phyloP scores from a whole-genome alignment of 1,140 invertebrate genomes.

The Saccostrea echinata region DNA sequence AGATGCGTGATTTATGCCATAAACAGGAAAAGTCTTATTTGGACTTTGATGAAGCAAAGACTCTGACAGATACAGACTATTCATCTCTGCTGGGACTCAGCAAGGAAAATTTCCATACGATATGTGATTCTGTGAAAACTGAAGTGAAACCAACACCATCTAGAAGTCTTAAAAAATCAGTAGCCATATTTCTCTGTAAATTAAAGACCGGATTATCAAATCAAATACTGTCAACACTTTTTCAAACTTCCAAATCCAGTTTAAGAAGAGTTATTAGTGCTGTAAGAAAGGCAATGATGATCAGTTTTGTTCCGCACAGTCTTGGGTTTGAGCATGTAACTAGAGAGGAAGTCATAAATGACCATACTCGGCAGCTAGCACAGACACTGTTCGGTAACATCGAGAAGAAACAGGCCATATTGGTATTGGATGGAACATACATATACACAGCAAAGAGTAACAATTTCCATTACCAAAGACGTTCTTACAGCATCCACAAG shows the following conservation, averaged over 20 bases:
- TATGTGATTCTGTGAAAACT: background rate
- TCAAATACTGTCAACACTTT: conserved; percentile 41
- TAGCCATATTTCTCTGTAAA: conserved; percentile 38
- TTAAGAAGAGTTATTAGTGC: conserved; percentile 31
- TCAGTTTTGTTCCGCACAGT: conserved; percentile 35
- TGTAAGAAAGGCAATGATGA: background rate
- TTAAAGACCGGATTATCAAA: conserved; percentile 42
- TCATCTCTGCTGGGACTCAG: conserved; percentile 39
- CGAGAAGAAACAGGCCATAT: conserved; percentile 14
- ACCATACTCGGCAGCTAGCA: conserved; percentile 40
- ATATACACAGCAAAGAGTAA: conserved; percentile 24
- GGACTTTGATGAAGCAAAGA: conserved; percentile 37
- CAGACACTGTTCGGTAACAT: conserved; percentile 46
- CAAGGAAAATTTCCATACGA: conserved; percentile 41
- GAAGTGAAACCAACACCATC: conserved; percentile 11
- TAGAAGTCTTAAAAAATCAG: conserved; percentile 1
- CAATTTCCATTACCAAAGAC: conserved; percentile 40
- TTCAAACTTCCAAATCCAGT: conserved; percentile 32
- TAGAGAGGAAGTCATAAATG: conserved; percentile 39
- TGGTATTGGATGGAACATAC: conserved; percentile 30
- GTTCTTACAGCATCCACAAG: conserved; percentile 46
- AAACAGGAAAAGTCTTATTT: conserved; percentile 14
- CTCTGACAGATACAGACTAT: conserved; percentile 25
- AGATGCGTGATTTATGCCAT: background rate
- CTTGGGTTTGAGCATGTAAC: conserved; percentile 40